phyloP scores from a whole-genome alignment of 2,113 vertebrate species.

The Perca flavescens region DNA sequence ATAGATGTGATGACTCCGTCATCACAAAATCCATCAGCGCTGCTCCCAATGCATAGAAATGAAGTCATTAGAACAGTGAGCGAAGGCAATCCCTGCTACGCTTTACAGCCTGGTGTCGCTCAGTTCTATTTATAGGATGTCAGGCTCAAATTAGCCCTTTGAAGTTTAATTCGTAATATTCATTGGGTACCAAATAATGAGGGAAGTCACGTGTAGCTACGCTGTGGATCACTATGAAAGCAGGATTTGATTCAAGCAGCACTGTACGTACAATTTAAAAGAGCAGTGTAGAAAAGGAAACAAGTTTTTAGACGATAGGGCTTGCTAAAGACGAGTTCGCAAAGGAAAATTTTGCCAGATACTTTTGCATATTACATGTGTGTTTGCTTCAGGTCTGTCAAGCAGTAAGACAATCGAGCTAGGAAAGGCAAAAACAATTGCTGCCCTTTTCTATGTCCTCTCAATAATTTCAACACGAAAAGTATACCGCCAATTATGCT shows the following conservation, averaged over 20 bases:
- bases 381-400: constrained; percentile 17
- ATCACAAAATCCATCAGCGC: constrained; percentile 59
- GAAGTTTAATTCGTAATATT: constrained; percentile 53
- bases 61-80: constrained; percentile 66
- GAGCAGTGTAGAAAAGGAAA: constrained; percentile 7
- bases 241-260: constrained; percentile 4
- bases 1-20: constrained; percentile 49
- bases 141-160: constrained; percentile 59
- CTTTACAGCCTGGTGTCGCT: constrained; percentile 33
- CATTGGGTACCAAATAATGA: constrained; percentile 44
- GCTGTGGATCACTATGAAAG: constrained; percentile 28
- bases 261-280: background rate
- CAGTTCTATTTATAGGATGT: constrained; percentile 65
- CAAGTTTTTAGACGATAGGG: background rate
- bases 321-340: background rate
- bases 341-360: constrained; percentile 1
- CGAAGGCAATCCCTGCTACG: constrained; percentile 32
- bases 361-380: background rate
- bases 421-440: background rate
- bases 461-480: background rate
- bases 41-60: constrained; percentile 67
- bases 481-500: background rate
- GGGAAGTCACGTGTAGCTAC: constrained; percentile 13
- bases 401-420: background rate
- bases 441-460: background rate